A percentile compares a stretch with the other conserved stretches of the same genome.
These are phyloP conservation scores for Celastrina argiolus DNA, from an alignment of 2,888 invertebrate species.

Conservation along the genomic window DNA sequence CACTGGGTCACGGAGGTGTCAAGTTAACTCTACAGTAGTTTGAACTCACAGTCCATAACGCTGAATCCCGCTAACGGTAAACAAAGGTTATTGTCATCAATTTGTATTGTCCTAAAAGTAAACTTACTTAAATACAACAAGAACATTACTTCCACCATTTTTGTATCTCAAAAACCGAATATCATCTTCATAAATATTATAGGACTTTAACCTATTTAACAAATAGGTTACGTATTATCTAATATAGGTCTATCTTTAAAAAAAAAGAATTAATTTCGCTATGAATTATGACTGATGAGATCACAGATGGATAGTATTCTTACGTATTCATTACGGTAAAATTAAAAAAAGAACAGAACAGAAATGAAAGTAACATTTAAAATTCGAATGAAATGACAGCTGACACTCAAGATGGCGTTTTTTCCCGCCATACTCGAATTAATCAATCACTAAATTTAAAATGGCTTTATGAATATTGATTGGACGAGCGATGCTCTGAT, in stretches of 20 bases:
- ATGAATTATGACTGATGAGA: too few species aligned
- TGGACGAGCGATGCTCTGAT: slow-evolving; percentile 18
- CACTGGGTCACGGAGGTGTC: not conserved
- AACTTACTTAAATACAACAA: not conserved
- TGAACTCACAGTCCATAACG: not conserved
- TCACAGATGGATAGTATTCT: too few species aligned
- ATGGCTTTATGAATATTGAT: slow-evolving; percentile 18
- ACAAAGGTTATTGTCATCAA: not conserved
- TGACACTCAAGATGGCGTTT: not conserved
- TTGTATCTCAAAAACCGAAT: not conserved
- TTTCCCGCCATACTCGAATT: not conserved
- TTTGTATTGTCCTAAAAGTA: not conserved
- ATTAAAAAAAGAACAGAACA: not conserved
- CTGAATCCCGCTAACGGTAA: slow-evolving; percentile 3
- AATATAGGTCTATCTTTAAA: too few species aligned
- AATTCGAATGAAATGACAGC: not conserved
- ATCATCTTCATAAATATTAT: too few species aligned
- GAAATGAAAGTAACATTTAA: not conserved
- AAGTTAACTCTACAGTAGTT: not conserved
- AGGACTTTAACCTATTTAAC: too few species aligned
- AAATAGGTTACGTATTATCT: too few species aligned
- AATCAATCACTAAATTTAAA: slow-evolving; percentile 1
- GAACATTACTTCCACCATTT: not conserved
- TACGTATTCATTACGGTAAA: too few species aligned
- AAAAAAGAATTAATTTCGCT: too few species aligned